Evolutionary conservation across 2,888 invertebrate genomes (phyloP), one percentile per base, ranked within the genome.

Genomic region (Yponomeuta sedellus): DNA sequence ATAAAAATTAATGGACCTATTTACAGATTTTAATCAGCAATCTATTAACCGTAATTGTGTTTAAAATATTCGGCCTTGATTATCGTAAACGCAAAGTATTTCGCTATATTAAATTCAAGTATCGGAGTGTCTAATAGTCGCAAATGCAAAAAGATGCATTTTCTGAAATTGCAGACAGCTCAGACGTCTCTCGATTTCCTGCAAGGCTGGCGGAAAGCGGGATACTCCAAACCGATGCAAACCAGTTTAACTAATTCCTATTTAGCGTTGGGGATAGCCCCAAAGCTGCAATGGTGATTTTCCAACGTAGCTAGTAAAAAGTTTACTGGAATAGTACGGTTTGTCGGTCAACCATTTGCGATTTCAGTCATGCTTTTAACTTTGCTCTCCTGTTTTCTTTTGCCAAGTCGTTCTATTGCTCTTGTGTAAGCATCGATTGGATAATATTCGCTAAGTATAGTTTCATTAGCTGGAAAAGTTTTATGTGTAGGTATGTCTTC

Each of bases 251-350:
- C 12, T 3, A 52, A 52, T 16, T 16, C 16, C 44, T 52, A 52
- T 52, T 52, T 52, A 12, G 16, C 44, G 3, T 52, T 16, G n/a
- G n/a, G n/a, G n/a, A n/a, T 52, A 52, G 12, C 44, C 1, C 34
- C 16, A 5, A 52, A 4, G 4, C 44, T 52, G 16, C 16, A 52
- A 52, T 1, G 44, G 12, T 16, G 4, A 52, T 52, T 52, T 12
- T 16, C 44, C 44, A 52, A 16, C 8, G 44, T 16, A 52, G 16
- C 1, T 22, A 59, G 1, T 59, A 22, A 10, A 59, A 73, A 71
- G 69, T 52, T 52, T 52, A 16, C 16, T 52, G 34, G 34, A 61
- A 34, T 61, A 16, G 34, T 25, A 61, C 28, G 34, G 61, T 61
- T 61, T 61, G 61, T 25, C 61, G 61, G 61, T 61, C 28, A 61